Conservation (phyloP, 2,888 invertebrate genomes). For the Ischnus inquisitorius region DNA sequence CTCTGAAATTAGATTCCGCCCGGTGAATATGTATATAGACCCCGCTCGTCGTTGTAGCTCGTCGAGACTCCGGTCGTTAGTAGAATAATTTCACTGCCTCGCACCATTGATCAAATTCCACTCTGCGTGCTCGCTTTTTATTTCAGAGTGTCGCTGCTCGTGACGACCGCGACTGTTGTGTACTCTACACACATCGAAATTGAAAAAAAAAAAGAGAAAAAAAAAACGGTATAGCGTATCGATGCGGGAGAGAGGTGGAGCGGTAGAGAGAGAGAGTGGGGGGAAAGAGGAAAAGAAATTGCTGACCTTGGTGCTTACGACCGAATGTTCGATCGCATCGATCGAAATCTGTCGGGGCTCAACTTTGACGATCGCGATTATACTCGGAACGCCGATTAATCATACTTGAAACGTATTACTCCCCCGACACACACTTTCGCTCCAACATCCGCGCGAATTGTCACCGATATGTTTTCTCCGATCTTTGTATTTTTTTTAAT, state of each 20-base stretch:
- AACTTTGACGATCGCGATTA: conserved; percentile 49
- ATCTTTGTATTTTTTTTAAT: conserved; percentile 44
- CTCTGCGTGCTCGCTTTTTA: conserved; percentile 36
- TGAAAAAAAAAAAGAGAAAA: conserved; percentile 31
- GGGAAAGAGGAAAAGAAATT: conserved; percentile 17
- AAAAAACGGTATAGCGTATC: conserved; percentile 9
- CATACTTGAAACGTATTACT: conserved; percentile 10
- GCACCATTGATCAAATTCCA: conserved; percentile 68
- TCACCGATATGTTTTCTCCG: conserved; percentile 33
- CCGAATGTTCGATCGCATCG: conserved; percentile 32
- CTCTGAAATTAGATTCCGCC: conserved; percentile 83
- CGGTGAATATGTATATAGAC: conserved; percentile 77
- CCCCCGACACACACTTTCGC: conserved; percentile 49
- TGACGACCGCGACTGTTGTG: conserved; percentile 7
- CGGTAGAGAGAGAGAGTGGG: background rate
- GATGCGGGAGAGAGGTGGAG: background rate
- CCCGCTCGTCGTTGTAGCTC: conserved; percentile 42
- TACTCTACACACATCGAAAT: conserved; percentile 4
- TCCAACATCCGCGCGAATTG: conserved; percentile 7
- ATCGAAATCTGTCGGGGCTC: conserved; percentile 52
- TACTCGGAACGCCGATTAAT: conserved; percentile 41
- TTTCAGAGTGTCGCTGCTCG: background rate
- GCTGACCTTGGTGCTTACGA: conserved; percentile 51
- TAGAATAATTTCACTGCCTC: conserved; percentile 65
- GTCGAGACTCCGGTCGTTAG: conserved; percentile 50